Conservation (phyloP, 37 sponge, comb jelly and placozoan species). For the Aphrocallistes beatrix region DNA sequence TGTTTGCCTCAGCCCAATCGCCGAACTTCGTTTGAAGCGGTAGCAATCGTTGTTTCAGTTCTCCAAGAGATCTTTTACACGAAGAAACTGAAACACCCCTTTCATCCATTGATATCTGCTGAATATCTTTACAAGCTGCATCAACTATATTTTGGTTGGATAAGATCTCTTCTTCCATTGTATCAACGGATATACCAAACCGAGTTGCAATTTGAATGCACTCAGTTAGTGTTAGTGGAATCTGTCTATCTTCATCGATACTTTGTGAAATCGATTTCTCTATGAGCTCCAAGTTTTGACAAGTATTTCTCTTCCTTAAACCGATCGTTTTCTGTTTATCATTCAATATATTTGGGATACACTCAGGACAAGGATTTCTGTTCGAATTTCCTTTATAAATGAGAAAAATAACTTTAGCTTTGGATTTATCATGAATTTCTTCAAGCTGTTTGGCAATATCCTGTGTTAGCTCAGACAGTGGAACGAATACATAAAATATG, state of each 20-base stretch:
- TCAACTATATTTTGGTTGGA: neutral
- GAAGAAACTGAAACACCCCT: too few species aligned
- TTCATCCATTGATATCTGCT: too few species aligned
- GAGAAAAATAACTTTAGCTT: neutral
- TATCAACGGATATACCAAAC: constrained; percentile 20
- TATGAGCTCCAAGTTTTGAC: neutral
- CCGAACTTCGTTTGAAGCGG: constrained; percentile 19
- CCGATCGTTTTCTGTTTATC: neutral
- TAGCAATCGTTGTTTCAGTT: constrained; percentile 9
- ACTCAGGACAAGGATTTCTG: neutral
- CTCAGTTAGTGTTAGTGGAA: neutral
- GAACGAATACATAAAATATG: neutral
- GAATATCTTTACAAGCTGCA: neutral
- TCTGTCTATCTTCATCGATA: neutral
- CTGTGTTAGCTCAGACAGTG: neutral
- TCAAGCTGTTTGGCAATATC: neutral
- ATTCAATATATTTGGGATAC: neutral
- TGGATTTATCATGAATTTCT: neutral
- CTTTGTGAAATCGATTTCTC: neutral
- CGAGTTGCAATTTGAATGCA: neutral
- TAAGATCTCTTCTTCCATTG: neutral
- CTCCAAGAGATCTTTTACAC: neutral
- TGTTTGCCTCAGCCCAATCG: constrained; percentile 8
- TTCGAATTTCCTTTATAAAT: neutral
- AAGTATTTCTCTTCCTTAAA: neutral